Evolutionary conservation across 2,797 vertebrate species (phyloP).

Genomic region (Cuculus canorus): DNA sequence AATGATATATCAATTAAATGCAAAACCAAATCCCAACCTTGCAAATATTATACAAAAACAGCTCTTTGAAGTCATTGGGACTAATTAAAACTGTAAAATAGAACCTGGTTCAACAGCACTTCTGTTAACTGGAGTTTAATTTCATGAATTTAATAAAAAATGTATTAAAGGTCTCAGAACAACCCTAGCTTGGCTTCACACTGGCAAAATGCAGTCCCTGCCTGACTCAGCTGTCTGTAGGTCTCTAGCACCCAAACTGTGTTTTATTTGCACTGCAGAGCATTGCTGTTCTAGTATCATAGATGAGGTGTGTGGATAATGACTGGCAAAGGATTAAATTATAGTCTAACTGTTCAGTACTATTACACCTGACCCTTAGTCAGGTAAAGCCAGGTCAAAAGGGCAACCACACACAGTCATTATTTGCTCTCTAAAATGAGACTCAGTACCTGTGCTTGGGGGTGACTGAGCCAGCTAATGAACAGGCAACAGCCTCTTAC

Average conservation of each 20-base stretch:
- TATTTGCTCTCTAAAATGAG: neutral
- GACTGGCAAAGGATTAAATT: neutral
- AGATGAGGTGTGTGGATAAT: neutral
- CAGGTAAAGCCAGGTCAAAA: neutral
- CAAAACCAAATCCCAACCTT: slow-evolving; percentile 24
- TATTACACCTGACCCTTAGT: neutral
- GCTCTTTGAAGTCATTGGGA: slow-evolving; percentile 49
- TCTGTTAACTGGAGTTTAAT: neutral
- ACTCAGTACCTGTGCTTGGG: rapidly evolving
- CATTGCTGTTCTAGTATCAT: neutral
- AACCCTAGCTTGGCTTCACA: neutral
- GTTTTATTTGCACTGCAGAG: neutral
- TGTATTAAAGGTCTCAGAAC: neutral
- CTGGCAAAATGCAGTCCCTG: neutral
- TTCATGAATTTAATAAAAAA: neutral
- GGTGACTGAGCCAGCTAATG: neutral
- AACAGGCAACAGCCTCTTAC: neutral
- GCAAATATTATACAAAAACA: neutral
- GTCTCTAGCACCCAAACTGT: neutral
- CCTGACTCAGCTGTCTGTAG: neutral
- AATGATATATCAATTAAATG: slow-evolving; percentile 45
- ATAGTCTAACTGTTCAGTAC: neutral
- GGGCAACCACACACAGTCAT: neutral
- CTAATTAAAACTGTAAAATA: slow-evolving; percentile 41
- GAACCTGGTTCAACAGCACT: neutral